A percentile compares a stretch with the other conserved stretches of the same genome.
Evolutionary conservation across 1,140 invertebrate genomes (phyloP).

Genomic region (Hestina assimilis): DNA sequence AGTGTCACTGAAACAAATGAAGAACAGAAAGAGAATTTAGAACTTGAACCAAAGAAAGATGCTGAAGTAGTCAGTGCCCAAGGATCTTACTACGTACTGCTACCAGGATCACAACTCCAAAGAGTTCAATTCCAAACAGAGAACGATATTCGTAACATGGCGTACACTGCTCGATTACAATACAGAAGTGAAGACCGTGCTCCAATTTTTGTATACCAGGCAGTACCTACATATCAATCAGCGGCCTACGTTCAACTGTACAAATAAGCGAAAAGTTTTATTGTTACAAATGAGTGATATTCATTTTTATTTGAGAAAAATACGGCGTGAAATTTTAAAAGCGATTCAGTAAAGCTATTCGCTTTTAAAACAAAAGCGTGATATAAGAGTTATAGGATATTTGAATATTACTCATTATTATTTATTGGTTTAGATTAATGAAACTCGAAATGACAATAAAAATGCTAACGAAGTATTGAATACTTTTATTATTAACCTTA

Average conservation of each 20-base stretch:
- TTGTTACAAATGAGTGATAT: constrained; percentile 13
- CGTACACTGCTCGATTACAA: constrained; percentile 64
- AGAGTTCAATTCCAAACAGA: constrained; percentile 64
- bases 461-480: too few species aligned
- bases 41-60: constrained; percentile 47
- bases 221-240: constrained; percentile 53
- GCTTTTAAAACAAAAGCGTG: too few species aligned
- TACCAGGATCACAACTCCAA: constrained; percentile 60
- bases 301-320: too few species aligned
- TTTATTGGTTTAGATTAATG: neutral
- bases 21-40: constrained; percentile 42
- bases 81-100: constrained; percentile 64
- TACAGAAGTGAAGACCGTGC: constrained; percentile 63
- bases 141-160: constrained; percentile 66
- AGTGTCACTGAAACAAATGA: constrained; percentile 35
- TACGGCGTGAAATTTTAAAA: too few species aligned
- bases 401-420: constrained; percentile 13
- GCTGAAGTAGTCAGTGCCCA: constrained; percentile 52
- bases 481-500: too few species aligned
- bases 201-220: constrained; percentile 59
- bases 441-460: constrained; percentile 16
- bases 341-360: too few species aligned
- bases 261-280: constrained; percentile 3
- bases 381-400: too few species aligned
- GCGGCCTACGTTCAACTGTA: constrained; percentile 58